Conservation (phyloP, 2,797 vertebrate genomes). For the Liparis tanakae region DNA sequence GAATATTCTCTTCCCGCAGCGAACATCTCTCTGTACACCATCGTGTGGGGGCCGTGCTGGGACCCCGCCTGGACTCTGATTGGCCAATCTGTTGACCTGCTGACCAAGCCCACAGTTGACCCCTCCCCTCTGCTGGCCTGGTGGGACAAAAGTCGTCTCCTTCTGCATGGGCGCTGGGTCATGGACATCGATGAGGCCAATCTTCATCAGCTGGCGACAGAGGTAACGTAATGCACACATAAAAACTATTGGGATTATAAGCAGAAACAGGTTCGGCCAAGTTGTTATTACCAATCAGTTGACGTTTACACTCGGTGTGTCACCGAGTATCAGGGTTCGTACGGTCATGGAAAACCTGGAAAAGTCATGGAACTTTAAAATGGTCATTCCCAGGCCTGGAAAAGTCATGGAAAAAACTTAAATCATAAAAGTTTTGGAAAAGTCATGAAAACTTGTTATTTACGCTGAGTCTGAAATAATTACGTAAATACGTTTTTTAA, state of each 20-base stretch:
- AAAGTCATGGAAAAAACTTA: too few species aligned
- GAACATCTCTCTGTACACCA: slow-evolving; percentile 93
- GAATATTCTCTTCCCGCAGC: slow-evolving; percentile 75
- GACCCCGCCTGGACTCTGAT: slow-evolving; percentile 98
- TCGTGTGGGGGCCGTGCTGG: slow-evolving; percentile 99
- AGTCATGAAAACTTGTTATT: too few species aligned
- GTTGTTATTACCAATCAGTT: not conserved
- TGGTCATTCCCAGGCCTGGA: too few species aligned
- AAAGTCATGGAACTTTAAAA: too few species aligned
- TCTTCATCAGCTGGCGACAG: slow-evolving; percentile 95
- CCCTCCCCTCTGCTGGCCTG: slow-evolving; percentile 92
- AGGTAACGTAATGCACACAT: slow-evolving; percentile 80
- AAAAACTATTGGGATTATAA: slow-evolving; percentile 39
- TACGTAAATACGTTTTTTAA: too few species aligned
- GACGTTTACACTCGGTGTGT: not conserved
- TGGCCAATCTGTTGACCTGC: slow-evolving; percentile 94
- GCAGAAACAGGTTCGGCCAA: not conserved
- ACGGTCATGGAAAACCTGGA: too few species aligned
- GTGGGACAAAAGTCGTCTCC: slow-evolving; percentile 98
- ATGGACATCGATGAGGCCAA: slow-evolving; percentile 98
- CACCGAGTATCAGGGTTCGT: too few species aligned
- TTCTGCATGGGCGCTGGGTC: slow-evolving; percentile 92
- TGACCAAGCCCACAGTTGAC: slow-evolving; percentile 94
- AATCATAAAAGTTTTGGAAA: too few species aligned
- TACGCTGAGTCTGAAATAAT: too few species aligned